These are phyloP conservation scores for Toxotes chatareus DNA, from an alignment of 2,113 vertebrate genomes.

Conservation along the genomic window DNA sequence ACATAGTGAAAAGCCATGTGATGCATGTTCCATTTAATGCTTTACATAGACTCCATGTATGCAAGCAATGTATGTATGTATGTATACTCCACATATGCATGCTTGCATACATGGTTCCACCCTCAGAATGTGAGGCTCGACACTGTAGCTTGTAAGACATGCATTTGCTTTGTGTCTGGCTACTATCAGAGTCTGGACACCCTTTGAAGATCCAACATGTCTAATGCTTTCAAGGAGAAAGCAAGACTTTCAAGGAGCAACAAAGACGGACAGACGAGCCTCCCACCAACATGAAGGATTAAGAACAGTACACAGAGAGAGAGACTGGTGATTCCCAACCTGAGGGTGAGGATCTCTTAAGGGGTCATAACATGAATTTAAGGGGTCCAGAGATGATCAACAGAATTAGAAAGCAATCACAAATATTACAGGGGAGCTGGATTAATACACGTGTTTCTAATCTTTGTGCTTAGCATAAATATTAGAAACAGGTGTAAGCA, in stretches of 20 bases:
- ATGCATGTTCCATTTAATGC: constrained; percentile 43
- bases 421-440: not conserved
- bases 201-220: constrained; percentile 43
- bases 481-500: constrained; percentile 6
- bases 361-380: too few relatives aligned
- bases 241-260: too few relatives aligned
- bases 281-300: constrained; percentile 30
- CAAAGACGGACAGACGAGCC: constrained; percentile 19
- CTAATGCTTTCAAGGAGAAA: constrained; percentile 19
- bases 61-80: not conserved
- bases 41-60: constrained; percentile 40
- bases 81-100: too few relatives aligned
- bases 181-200: constrained; percentile 48
- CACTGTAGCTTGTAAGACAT: constrained; percentile 15
- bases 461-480: not conserved
- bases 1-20: constrained; percentile 36
- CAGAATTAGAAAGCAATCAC: not conserved
- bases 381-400: not conserved
- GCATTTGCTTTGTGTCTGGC: constrained; percentile 24
- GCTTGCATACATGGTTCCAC: not conserved
- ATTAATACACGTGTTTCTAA: too few relatives aligned
- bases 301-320: constrained; percentile 22
- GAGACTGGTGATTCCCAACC: not conserved
- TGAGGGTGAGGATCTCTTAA: not conserved
- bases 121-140: constrained; percentile 22